Evolutionary conservation across 2,113 vertebrate species (phyloP).

Genomic region (Osmerus eperlanus): DNA sequence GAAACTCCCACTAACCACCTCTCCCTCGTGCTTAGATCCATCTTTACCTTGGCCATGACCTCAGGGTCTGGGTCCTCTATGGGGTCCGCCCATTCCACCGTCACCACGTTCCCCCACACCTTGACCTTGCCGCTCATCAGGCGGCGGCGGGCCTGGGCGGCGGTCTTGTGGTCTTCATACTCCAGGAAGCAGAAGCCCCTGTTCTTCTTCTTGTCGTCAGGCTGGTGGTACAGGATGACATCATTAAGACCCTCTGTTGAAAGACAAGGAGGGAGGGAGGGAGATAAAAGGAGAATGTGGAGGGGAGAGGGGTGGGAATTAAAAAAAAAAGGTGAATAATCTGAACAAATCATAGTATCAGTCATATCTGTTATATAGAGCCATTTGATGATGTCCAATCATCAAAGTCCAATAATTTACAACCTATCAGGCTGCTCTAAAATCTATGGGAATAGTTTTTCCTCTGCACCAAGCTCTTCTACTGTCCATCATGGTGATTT

Average conservation of each 20-base stretch:
- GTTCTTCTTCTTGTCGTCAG: slow-evolving; percentile 99
- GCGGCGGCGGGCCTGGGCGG: slow-evolving; percentile 94
- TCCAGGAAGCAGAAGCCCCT: slow-evolving; percentile 98
- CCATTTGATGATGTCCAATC: too few relatives aligned
- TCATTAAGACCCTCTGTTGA: slow-evolving; percentile 95
- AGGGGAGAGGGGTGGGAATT: not conserved
- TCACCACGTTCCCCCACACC: slow-evolving; percentile 98
- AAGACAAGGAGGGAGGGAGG: slow-evolving; percentile 4
- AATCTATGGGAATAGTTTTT: too few relatives aligned
- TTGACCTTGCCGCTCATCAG: slow-evolving; percentile 99
- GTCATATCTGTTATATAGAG: too few relatives aligned
- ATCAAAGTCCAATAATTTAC: too few relatives aligned
- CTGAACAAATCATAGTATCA: too few relatives aligned
- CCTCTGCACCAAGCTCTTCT: too few relatives aligned
- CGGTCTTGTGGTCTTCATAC: slow-evolving; percentile 99
- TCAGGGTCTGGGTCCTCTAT: slow-evolving; percentile 99
- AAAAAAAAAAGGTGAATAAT: too few relatives aligned
- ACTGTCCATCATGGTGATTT: too few relatives aligned
- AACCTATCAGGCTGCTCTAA: too few relatives aligned
- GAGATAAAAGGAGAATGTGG: not conserved
- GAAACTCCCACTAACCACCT: too few relatives aligned
- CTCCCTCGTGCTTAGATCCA: too few relatives aligned
- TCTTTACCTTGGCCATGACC: slow-evolving; percentile 96
- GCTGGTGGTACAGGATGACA: slow-evolving; percentile 99
- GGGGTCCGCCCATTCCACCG: slow-evolving; percentile 98